Base-by-base conservation (phyloP, 2,888 invertebrate genomes). In the Lasioglossum vierecki region DNA sequence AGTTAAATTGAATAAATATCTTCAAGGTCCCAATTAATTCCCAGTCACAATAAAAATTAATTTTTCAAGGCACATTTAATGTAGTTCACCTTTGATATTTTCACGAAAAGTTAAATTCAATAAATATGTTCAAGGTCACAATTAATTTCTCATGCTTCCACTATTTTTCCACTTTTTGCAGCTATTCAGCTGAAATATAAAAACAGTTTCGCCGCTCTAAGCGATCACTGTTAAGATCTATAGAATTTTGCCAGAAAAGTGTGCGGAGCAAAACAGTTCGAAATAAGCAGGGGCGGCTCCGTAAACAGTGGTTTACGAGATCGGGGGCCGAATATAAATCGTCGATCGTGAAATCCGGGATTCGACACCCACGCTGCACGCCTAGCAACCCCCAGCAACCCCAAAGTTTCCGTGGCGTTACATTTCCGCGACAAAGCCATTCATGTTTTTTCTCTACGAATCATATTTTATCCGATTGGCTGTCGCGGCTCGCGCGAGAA, bases 401-500 rank as follows among this genome's bases (percentile, higher is more conserved):
- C 57, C 57, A 4, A 57, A 73, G n/a, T 72, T 82, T 41, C 66
- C 53, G 44, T 8, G 39, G 30, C 35, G 46, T 75, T 75, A 26
- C 71, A 49, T 82, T 83, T 77, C 68, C 83, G 83, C 57, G 53
- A 44, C 57, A 41, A 68, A 76, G 73, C 73, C 66, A 49, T 77
- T 77, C 75, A 44, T 30, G 15, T 4, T 49, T 53, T 57, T 83
- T 60, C 83, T 15, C 44, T 26, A 2, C 35, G 44, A 49, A 57
- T 83, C 83, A 77, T 83, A 73, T 73, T 74, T 83, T 83, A 83
- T 18, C n/a, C 76, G 57, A 83, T 77, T 68, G 83, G 30, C 53
- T 46, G 39, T n/a, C 66, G 44, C 9, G 18, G 22, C 15, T 15
- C 18, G 46, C 8, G 63, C 30, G 76, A 73, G 15, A 68, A 68